These are phyloP conservation scores for Drosophila diplacantha DNA, from an alignment of 2,888 invertebrate species.

Conservation along the genomic window DNA sequence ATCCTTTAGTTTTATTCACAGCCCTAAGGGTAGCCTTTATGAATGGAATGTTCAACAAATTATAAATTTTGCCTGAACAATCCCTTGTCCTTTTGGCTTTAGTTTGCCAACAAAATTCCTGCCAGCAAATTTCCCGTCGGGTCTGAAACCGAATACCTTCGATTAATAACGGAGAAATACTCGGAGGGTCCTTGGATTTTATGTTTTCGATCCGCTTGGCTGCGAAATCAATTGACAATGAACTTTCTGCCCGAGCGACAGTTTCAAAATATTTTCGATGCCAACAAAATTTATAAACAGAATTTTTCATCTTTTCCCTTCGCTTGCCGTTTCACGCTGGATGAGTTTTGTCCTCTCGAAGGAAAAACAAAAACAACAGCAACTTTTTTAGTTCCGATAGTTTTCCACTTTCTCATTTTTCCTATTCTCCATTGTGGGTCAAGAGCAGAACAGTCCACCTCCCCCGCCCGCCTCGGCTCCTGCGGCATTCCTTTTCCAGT, in stretches of 20 bases:
- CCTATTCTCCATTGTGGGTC: conserved; percentile 53
- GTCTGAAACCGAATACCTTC: conserved; percentile 26
- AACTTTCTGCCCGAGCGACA: conserved; percentile 52
- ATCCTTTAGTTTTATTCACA: neutral
- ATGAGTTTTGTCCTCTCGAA: conserved; percentile 37
- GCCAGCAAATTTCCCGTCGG: conserved; percentile 19
- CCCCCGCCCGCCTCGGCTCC: neutral
- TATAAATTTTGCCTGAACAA: neutral
- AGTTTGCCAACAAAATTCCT: conserved; percentile 23
- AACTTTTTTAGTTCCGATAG: conserved; percentile 56
- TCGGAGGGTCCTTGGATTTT: conserved; percentile 12
- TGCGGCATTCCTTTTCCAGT: conserved; percentile 30
- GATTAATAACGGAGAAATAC: conserved; percentile 21
- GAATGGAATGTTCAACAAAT: conserved; percentile 5
- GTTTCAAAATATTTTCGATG: conserved; percentile 44
- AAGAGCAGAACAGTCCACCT: conserved; percentile 45
- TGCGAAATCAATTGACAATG: conserved; percentile 62
- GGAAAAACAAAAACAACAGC: conserved; percentile 23
- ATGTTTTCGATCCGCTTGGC: conserved; percentile 16
- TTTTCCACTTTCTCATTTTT: conserved; percentile 40
- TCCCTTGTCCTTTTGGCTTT: conserved; percentile 5
- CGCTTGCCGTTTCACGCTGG: conserved; percentile 44
- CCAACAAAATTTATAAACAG: conserved; percentile 48
- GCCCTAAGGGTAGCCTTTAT: neutral
- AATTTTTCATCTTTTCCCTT: conserved; percentile 38